A percentile compares a stretch with the other conserved stretches of the same genome.
Conservation (phyloP, 2,113 vertebrate species). For the Laticauda colubrina region DNA sequence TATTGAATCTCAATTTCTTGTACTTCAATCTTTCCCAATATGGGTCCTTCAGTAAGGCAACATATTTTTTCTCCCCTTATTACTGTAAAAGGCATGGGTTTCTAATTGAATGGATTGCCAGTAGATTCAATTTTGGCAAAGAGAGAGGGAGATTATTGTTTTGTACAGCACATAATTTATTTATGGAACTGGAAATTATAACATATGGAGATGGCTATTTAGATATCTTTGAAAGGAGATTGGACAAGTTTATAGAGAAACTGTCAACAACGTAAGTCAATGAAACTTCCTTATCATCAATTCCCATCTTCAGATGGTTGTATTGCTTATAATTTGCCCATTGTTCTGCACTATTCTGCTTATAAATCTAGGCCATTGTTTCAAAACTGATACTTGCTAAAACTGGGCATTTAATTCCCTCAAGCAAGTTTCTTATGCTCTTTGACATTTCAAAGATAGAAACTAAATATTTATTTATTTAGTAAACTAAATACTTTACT, state of each 20-base stretch:
- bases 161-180: neutral
- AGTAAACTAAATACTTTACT: no score
- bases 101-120: neutral
- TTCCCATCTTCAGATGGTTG: neutral
- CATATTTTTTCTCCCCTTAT: neutral
- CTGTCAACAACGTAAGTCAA: neutral
- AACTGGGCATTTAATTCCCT: neutral
- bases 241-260: neutral
- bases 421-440: neutral
- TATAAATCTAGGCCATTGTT: neutral
- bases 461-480: neutral
- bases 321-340: neutral
- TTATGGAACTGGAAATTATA: neutral
- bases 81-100: neutral
- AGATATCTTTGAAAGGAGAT: neutral
- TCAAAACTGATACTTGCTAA: neutral
- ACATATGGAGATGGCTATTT: neutral
- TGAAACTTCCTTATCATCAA: neutral
- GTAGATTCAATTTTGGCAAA: neutral
- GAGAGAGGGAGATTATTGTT: neutral
- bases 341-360: neutral
- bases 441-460: neutral
- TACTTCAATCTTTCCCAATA: neutral
- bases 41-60: neutral
- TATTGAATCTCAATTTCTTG: neutral